These are phyloP conservation scores for Cephus cinctus DNA, from an alignment of 1,140 invertebrate genomes.

Conservation along the genomic window DNA sequence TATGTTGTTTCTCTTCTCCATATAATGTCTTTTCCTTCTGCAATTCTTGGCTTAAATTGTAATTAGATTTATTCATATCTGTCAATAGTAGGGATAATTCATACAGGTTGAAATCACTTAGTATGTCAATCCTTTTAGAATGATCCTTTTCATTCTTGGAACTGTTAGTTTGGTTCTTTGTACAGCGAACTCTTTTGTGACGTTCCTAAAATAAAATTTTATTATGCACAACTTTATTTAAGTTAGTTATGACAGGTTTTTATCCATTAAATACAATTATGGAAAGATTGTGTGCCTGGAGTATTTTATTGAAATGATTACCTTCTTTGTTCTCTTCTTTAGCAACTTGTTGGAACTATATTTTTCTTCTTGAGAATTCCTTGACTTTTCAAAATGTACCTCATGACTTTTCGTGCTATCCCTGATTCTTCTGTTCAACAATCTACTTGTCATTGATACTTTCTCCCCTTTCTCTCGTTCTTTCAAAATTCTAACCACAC, in stretches of 20 bases:
- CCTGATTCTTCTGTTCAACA: slow-evolving; percentile 14
- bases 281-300: too few relatives aligned
- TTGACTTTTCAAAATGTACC: background rate
- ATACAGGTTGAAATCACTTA: background rate
- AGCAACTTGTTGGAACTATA: background rate
- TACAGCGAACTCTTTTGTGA: too few relatives aligned
- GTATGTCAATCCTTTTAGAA: too few relatives aligned
- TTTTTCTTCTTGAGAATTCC: background rate
- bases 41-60: background rate
- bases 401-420: slow-evolving; percentile 20
- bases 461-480: slow-evolving; percentile 10
- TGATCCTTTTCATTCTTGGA: too few relatives aligned
- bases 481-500: slow-evolving; percentile 16
- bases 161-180: too few relatives aligned
- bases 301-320: background rate
- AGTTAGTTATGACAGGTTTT: too few relatives aligned
- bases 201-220: too few relatives aligned
- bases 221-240: too few relatives aligned
- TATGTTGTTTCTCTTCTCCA: slow-evolving; percentile 1
- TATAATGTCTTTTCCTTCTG: background rate
- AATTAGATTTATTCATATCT: slow-evolving; percentile 24
- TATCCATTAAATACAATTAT: background rate
- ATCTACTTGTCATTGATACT: slow-evolving; percentile 12
- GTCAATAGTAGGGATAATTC: slow-evolving; percentile 16
- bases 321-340: background rate